A percentile compares a stretch with the other conserved stretches of the same genome.
These are phyloP conservation scores for Trypoxylus dichotomus DNA, from an alignment of 1,140 invertebrate genomes.

Conservation along the genomic window DNA sequence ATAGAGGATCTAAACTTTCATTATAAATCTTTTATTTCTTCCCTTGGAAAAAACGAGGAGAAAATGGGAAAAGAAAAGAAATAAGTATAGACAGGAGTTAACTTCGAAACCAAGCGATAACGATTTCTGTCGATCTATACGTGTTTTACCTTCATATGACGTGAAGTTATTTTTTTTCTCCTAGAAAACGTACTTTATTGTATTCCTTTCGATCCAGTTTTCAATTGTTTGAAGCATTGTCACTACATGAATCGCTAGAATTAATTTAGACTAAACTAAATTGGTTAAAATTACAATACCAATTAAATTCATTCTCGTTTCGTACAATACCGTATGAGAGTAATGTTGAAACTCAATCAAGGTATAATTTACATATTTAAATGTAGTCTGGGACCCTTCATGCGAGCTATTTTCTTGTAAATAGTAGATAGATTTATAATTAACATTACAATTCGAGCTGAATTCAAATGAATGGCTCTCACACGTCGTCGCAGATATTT, in stretches of 20 bases:
- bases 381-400: background rate
- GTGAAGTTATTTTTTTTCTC: too few species aligned
- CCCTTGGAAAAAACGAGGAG: background rate
- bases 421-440: too few species aligned
- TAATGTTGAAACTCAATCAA: background rate
- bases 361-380: background rate
- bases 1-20: conserved; percentile 4
- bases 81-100: too few species aligned
- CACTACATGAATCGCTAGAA: background rate
- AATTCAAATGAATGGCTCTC: too few species aligned
- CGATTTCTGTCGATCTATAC: too few species aligned
- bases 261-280: background rate
- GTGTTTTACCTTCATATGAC: too few species aligned
- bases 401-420: too few species aligned
- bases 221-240: background rate
- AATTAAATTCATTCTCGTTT: background rate
- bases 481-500: too few species aligned
- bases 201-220: background rate
- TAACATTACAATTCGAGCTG: too few species aligned
- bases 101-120: too few species aligned
- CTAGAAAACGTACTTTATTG: background rate
- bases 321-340: background rate
- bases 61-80: background rate
- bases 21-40: conserved; percentile 1
- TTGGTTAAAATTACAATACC: background rate